Conservation (phyloP, 2,797 vertebrate species). For the Kryptopterus vitreolus region DNA sequence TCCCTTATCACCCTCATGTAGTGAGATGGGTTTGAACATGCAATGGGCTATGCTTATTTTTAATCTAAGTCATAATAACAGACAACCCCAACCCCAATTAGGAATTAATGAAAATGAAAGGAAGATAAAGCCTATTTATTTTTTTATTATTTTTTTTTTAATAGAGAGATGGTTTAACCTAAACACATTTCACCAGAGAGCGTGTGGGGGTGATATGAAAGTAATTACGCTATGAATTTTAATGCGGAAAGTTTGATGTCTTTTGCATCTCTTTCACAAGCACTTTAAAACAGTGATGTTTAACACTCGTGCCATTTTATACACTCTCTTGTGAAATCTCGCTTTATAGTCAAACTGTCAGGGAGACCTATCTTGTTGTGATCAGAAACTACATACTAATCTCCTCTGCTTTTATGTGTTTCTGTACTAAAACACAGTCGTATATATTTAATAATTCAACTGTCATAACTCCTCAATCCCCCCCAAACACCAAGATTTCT, state of each 20-base stretch:
- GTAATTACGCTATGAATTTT: conserved; percentile 85
- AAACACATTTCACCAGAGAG: conserved; percentile 82
- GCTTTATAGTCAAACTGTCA: conserved; percentile 50
- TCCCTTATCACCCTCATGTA: conserved; percentile 81
- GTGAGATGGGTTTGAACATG: conserved; percentile 85
- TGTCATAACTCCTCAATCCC: conserved; percentile 30
- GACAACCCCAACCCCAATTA: conserved; percentile 85
- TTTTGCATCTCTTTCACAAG: conserved; percentile 72
- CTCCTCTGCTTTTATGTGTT: conserved; percentile 25
- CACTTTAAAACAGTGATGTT: conserved; percentile 74
- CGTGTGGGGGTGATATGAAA: conserved; percentile 68
- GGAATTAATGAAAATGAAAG: conserved; percentile 87
- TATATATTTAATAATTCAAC: conserved; percentile 43
- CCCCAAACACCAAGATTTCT: conserved; percentile 10
- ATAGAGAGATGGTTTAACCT: conserved; percentile 85
- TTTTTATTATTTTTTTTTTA: conserved; percentile 72
- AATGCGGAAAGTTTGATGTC: conserved; percentile 77
- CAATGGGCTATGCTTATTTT: conserved; percentile 86
- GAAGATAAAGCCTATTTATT: conserved; percentile 85
- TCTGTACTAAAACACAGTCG: conserved; percentile 29
- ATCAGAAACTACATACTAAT: conserved; percentile 43
- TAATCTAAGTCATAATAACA: conserved; percentile 88
- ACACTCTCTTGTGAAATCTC: conserved; percentile 69
- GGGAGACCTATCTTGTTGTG: conserved; percentile 34
- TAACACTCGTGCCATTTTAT: conserved; percentile 69